A percentile compares a stretch with the other conserved stretches of the same genome.
Conservation (phyloP, 1,140 invertebrate species). For the Stratiolaelaps scimitus region DNA sequence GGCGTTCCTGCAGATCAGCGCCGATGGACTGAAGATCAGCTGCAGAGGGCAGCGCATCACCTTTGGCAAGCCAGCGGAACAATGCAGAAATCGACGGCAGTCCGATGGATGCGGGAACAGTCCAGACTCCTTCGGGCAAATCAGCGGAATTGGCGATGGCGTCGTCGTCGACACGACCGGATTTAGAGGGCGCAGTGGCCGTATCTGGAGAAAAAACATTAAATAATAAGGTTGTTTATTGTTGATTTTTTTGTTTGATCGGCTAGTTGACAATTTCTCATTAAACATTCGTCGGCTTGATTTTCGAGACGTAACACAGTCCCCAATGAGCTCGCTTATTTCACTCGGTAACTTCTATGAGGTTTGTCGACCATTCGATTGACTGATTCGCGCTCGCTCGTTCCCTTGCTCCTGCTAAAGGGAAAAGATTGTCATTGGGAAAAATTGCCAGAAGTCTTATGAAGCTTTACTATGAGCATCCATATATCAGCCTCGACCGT, state of each 20-base stretch:
- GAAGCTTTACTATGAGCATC: not conserved
- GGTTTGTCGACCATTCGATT: too few species aligned
- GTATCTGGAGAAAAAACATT: not conserved
- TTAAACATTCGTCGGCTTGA: too few species aligned
- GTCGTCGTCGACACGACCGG: conserved; percentile 8
- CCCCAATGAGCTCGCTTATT: too few species aligned
- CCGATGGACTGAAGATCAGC: conserved; percentile 22
- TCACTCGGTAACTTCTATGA: too few species aligned
- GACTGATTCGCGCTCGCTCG: too few species aligned
- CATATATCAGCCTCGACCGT: not conserved
- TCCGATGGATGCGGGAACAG: conserved; percentile 5
- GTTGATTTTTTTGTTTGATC: too few species aligned
- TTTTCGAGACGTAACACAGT: too few species aligned
- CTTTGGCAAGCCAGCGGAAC: not conserved
- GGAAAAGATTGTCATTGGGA: too few species aligned
- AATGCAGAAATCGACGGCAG: conserved; percentile 1
- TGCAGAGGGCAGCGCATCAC: conserved; percentile 8
- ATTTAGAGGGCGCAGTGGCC: not conserved
- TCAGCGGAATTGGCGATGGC: not conserved
- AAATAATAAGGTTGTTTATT: too few species aligned
- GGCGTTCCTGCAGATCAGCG: not conserved
- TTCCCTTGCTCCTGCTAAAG: too few species aligned
- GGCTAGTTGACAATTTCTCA: too few species aligned
- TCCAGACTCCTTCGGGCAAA: conserved; percentile 2
- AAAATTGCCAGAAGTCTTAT: too few species aligned